Conservation (phyloP, 2,797 vertebrate genomes). For the Crenichthys baileyi region DNA sequence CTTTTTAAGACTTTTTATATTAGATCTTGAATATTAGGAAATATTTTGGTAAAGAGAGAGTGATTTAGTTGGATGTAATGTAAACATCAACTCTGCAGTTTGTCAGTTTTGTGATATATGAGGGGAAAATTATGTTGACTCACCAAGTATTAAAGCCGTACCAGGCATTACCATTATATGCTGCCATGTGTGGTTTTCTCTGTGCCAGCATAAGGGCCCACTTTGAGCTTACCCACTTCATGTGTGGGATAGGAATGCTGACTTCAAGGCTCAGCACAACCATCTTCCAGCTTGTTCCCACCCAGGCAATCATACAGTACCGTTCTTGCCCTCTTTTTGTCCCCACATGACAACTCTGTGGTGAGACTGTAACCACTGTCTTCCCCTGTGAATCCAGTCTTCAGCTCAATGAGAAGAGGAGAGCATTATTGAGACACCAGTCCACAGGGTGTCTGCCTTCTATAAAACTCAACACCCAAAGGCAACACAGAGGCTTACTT, state of each 20-base stretch:
- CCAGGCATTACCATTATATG: constrained; percentile 31
- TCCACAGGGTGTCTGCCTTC: constrained; percentile 21
- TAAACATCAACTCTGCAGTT: background rate
- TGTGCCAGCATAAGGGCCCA: constrained; percentile 60
- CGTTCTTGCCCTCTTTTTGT: constrained; percentile 39
- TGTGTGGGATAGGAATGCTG: constrained; percentile 73
- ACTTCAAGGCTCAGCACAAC: constrained; percentile 40
- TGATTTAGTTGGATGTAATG: background rate
- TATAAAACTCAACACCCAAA: constrained; percentile 39
- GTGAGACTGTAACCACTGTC: constrained; percentile 46
- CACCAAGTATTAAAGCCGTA: constrained; percentile 12
- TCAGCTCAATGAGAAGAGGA: constrained; percentile 53
- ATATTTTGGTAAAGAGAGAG: no score
- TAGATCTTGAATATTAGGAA: no score
- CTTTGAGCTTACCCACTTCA: constrained; percentile 53
- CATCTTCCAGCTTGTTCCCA: constrained; percentile 54
- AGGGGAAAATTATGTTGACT: constrained; percentile 21
- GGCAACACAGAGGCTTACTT: constrained; percentile 8
- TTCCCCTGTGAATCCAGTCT: constrained; percentile 51
- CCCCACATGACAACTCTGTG: constrained; percentile 53
- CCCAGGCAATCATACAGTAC: constrained; percentile 48
- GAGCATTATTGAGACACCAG: constrained; percentile 29
- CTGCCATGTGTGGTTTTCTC: constrained; percentile 37
- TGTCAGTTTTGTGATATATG: background rate
- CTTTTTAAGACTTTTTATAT: no score